Percentiles rank a stretch among this genome's conserved stretches.
Evolutionary conservation across 2,888 invertebrate genomes (phyloP).

Genomic region (Oxyscelio sp.): DNA sequence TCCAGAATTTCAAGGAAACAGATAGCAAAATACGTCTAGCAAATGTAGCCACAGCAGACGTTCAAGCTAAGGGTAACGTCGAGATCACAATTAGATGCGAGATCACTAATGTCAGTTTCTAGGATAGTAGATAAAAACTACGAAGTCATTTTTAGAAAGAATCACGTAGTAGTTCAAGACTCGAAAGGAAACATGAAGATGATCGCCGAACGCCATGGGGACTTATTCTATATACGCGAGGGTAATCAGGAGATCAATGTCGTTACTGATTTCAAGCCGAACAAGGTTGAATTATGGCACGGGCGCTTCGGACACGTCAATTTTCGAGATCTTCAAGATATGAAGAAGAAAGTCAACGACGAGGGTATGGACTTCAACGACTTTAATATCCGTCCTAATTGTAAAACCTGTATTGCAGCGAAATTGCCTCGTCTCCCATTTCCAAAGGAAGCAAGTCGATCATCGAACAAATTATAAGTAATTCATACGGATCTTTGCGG

Average conservation of each 20-base stretch:
- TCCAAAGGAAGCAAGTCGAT: not conserved
- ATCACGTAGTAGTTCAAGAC: slow-evolving; percentile 35
- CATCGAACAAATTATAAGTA: not conserved
- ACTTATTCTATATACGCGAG: no score
- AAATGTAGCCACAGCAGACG: no score
- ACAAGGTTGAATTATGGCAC: not conserved
- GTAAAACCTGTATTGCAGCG: not conserved
- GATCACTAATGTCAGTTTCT: no score
- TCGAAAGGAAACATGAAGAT: slow-evolving; percentile 17
- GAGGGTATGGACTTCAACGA: not conserved
- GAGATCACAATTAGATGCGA: no score
- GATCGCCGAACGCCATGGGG: slow-evolving; percentile 47
- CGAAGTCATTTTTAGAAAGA: slow-evolving; percentile 46
- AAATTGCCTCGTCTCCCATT: not conserved
- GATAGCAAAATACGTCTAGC: no score
- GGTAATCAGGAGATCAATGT: no score
- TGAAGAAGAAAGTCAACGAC: no score
- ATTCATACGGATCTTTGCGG: not conserved
- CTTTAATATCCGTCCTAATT: not conserved
- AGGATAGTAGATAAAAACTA: slow-evolving; percentile 59
- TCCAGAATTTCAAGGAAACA: no score
- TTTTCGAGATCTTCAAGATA: no score
- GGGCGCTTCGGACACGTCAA: no score
- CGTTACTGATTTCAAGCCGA: not conserved
- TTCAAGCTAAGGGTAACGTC: no score